phyloP scores from a whole-genome alignment of 2,888 invertebrate genomes.

The Linnaemya vulpina region DNA sequence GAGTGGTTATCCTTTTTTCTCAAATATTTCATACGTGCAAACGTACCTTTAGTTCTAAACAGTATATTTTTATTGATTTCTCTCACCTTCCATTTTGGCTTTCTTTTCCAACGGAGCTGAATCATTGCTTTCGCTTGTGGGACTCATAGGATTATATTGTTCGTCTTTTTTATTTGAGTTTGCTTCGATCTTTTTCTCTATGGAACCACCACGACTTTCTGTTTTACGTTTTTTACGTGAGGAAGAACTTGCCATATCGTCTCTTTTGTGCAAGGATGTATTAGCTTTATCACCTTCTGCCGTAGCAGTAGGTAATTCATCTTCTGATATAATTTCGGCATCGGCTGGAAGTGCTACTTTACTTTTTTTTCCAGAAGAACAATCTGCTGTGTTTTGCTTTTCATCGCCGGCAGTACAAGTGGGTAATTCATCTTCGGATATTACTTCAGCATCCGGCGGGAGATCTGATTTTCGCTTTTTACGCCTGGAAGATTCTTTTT shows the following conservation, averaged over 20 bases:
- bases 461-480: conserved; percentile 73
- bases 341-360: conserved; percentile 83
- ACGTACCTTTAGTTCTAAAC: no score
- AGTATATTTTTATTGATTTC: neutral
- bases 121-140: conserved; percentile 89
- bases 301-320: conserved; percentile 87
- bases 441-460: conserved; percentile 88
- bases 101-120: conserved; percentile 85
- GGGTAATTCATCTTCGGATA: conserved; percentile 92
- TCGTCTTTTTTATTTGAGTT: conserved; percentile 81
- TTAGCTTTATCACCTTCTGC: conserved; percentile 62
- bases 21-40: no score
- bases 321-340: conserved; percentile 91
- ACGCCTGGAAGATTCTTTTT: conserved; percentile 11
- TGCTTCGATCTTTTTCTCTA: conserved; percentile 64
- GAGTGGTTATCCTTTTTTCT: no score
- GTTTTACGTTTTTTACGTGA: conserved; percentile 74
- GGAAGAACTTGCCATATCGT: conserved; percentile 9
- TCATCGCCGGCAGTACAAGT: conserved; percentile 26
- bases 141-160: conserved; percentile 91
- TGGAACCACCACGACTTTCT: conserved; percentile 66
- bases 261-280: conserved; percentile 63
- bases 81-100: conserved; percentile 74
- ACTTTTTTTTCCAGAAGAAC: conserved; percentile 66
- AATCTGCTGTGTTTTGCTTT: conserved; percentile 45